Base-by-base conservation (phyloP, 2,888 invertebrate species). In the Tineola bisselliella region DNA sequence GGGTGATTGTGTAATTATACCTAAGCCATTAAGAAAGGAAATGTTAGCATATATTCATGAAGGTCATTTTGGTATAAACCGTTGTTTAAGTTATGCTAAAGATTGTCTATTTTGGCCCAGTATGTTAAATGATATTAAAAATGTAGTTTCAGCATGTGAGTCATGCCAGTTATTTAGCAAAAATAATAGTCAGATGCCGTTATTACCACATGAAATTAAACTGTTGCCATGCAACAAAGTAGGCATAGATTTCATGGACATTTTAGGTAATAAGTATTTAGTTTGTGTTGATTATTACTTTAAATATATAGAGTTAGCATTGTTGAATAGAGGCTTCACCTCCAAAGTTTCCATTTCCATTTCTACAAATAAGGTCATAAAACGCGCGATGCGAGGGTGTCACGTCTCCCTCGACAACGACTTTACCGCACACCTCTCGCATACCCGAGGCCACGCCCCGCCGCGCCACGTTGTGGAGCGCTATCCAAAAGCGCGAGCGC, bases 61-160 rank as follows among this genome's bases (percentile, higher is more conserved):
- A 17, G 54, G 54, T 6, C 54, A 54, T 19, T 54, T 54, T 54
- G 54, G 18, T 54, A 54, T 54, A 18, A 54, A 54, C 12, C 17
- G 19, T 6, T 54, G 54, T 12, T 17, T 18, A 6, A 54, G 12
- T 18, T 19, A 19, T 54, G 54, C 54, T 8, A 54, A 19, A 54
- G 8, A 18, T 15, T 54, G 54, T 54, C 12, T 54, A 12, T 54
- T 18, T 54, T 54, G 54, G 54, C 18, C 17, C 12, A 19, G 18
- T 18, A 19, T 54, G 17, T 8, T 18, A 54, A 54, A 54, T 54
- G 54, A 54, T 54, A 54, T 54, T 54, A 19, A 54, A 18, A 54
- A 54, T 54, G 17, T 54, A 5, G 54, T 54, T 54, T 18, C 17
- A 54, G 54, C 17, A 18, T 54, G 54, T 54, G 15, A 8, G 44